Evolutionary conservation across 2,888 invertebrate species (phyloP).

Genomic region (Meteorus cinctellus): DNA sequence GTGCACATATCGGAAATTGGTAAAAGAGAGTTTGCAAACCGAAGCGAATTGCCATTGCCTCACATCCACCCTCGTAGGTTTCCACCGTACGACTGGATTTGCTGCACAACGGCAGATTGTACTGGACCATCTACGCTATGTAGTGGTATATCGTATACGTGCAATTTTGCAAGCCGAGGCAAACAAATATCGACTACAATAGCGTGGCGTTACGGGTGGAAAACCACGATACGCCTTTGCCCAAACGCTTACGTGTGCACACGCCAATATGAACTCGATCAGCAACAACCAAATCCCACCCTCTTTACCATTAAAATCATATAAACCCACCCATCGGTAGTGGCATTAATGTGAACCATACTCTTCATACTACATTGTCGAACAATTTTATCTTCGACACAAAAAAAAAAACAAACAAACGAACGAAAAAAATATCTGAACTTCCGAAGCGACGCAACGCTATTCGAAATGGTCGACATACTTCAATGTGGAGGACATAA

Average conservation of each 20-base stretch:
- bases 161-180: conserved; percentile 51
- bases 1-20: conserved; percentile 50
- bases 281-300: conserved; percentile 10
- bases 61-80: conserved; percentile 22
- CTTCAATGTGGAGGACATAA: not conserved
- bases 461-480: not conserved
- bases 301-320: conserved; percentile 9
- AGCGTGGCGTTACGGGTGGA: conserved; percentile 40
- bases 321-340: conserved; percentile 7
- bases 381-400: not conserved
- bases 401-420: not conserved
- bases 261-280: conserved; percentile 24
- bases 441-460: not conserved
- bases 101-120: conserved; percentile 12
- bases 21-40: conserved; percentile 43
- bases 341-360: conserved; percentile 1
- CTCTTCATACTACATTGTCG: not conserved
- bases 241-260: conserved; percentile 24
- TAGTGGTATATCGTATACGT: conserved; percentile 46
- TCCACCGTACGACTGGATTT: conserved; percentile 11
- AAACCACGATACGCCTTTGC: conserved; percentile 24
- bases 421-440: not conserved
- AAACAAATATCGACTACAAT: conserved; percentile 54
- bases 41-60: conserved; percentile 44
- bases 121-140: not conserved